A percentile compares a stretch with the other conserved stretches of the same genome.
phyloP scores from a whole-genome alignment of 2,113 vertebrate species.

The Dasypus novemcinctus region DNA sequence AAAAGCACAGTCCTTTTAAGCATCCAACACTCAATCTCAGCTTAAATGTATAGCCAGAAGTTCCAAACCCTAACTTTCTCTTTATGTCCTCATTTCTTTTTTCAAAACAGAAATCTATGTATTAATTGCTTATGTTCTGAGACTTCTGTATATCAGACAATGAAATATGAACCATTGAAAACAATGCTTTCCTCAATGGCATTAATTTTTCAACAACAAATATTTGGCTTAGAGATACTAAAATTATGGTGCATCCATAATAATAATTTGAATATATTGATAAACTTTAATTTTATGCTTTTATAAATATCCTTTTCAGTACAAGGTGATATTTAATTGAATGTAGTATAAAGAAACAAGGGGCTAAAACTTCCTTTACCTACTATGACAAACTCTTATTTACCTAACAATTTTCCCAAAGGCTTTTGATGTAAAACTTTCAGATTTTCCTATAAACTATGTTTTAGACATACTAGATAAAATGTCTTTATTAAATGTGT shows the following conservation, averaged over 20 bases:
- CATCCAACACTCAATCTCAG: not conserved
- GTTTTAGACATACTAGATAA: not conserved
- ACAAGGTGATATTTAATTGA: not conserved
- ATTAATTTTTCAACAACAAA: slow-evolving; percentile 13
- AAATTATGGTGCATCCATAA: not conserved
- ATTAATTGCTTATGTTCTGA: not conserved
- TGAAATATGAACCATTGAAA: not conserved
- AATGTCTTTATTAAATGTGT: not conserved
- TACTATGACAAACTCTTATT: not conserved
- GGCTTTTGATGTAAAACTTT: not conserved
- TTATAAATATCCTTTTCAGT: not conserved
- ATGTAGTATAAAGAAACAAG: not conserved
- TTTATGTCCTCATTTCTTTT: not conserved
- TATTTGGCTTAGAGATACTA: not conserved
- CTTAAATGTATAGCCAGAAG: not conserved
- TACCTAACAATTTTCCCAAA: not conserved
- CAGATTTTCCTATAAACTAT: not conserved
- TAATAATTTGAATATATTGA: not conserved
- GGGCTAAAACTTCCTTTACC: not conserved
- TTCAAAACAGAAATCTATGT: not conserved
- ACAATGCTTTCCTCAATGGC: not conserved
- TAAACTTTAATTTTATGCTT: not conserved
- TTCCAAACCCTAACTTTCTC: not conserved
- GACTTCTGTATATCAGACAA: not conserved
- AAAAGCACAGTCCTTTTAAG: not conserved